These are phyloP conservation scores for Omphaloscelis lunosa DNA, from an alignment of 2,888 invertebrate genomes.

Conservation along the genomic window DNA sequence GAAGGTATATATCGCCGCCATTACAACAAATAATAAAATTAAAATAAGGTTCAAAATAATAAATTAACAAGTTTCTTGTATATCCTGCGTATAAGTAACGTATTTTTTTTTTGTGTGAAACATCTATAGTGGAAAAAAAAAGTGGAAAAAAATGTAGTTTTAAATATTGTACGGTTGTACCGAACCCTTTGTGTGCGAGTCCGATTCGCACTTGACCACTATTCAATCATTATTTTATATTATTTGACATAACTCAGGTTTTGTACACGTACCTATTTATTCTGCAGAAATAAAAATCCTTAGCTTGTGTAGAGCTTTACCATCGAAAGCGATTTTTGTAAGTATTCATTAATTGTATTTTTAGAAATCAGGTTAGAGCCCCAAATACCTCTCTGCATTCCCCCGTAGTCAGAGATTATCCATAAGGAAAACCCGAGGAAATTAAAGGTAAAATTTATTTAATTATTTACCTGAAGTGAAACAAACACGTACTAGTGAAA, in stretches of 20 bases:
- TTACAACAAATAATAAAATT: too few species aligned
- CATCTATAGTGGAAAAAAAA: too few species aligned
- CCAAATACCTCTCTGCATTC: neutral
- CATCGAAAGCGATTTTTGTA: neutral
- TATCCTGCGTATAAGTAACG: too few species aligned
- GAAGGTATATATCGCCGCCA: neutral
- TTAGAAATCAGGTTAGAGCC: neutral
- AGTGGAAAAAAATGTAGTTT: too few species aligned
- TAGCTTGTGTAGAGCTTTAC: neutral
- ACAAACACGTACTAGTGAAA: conserved; percentile 16
- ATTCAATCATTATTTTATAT: neutral
- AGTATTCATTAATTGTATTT: neutral
- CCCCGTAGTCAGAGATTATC: neutral
- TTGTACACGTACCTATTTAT: neutral
- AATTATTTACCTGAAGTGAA: neutral
- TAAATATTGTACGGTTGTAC: too few species aligned
- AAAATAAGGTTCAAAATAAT: too few species aligned
- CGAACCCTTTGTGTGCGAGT: too few species aligned
- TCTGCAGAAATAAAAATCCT: neutral
- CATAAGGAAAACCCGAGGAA: too few species aligned
- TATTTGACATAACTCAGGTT: neutral
- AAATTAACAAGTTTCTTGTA: too few species aligned
- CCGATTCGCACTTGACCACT: too few species aligned
- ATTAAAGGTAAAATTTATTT: too few species aligned
- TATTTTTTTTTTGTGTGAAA: too few species aligned